These are phyloP conservation scores for Tenrec ecaudatus DNA, from an alignment of 2,113 vertebrate species.

Conservation along the genomic window DNA sequence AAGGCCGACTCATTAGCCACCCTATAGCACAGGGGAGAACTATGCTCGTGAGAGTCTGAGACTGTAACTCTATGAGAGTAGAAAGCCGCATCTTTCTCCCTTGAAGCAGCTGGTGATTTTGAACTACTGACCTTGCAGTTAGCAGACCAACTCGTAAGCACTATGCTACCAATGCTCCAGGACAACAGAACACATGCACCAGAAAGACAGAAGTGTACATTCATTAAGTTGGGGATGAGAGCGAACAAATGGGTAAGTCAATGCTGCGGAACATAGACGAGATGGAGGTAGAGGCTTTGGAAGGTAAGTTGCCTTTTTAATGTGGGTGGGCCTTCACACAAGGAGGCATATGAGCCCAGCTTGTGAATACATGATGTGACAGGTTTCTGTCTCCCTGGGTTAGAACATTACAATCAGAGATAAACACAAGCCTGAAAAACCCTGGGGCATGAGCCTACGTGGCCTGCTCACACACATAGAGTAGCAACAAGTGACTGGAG, in stretches of 20 bases:
- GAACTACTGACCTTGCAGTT: too few species aligned
- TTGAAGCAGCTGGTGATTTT: too few species aligned
- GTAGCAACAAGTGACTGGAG: neutral
- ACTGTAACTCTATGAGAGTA: too few species aligned
- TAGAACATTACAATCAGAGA: neutral
- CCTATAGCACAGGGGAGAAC: too few species aligned
- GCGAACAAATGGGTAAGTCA: neutral
- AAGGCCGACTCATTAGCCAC: too few species aligned
- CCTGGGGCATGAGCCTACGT: neutral
- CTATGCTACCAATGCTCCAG: too few species aligned
- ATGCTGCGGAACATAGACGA: neutral
- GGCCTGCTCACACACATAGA: neutral
- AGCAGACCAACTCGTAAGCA: too few species aligned
- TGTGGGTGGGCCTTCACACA: neutral
- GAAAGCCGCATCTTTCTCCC: too few species aligned
- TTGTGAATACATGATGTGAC: neutral
- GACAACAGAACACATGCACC: neutral
- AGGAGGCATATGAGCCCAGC: neutral
- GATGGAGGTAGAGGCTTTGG: neutral
- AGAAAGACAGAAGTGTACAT: neutral
- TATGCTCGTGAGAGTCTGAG: too few species aligned
- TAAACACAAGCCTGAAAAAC: neutral
- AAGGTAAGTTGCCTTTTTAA: neutral
- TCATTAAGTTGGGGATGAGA: neutral
- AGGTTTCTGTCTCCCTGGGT: neutral